Evolutionary conservation across 2,888 invertebrate species (phyloP).

Genomic region (Lasius platythorax): DNA sequence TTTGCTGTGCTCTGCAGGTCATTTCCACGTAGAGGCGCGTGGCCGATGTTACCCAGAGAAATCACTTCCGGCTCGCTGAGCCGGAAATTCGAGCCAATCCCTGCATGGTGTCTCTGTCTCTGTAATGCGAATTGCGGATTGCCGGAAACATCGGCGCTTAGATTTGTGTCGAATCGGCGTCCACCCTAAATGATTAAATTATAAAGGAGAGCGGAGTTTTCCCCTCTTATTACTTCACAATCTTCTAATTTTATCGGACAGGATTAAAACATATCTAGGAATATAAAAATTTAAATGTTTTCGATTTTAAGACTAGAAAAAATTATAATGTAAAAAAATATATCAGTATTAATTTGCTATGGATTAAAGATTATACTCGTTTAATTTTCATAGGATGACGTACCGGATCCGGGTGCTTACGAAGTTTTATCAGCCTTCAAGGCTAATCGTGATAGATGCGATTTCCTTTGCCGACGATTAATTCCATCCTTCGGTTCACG

Average conservation of each 20-base stretch:
- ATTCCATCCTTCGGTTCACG: slow-evolving; percentile 69
- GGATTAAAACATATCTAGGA: slow-evolving; percentile 1
- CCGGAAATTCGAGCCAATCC: slow-evolving; percentile 79
- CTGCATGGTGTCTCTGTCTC: slow-evolving; percentile 59
- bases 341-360: not conserved
- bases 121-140: slow-evolving; percentile 58
- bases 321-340: not conserved
- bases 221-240: not conserved
- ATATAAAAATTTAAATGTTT: slow-evolving; percentile 28
- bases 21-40: slow-evolving; percentile 77
- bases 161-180: slow-evolving; percentile 55
- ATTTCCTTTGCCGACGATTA: slow-evolving; percentile 58
- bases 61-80: slow-evolving; percentile 79
- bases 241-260: not conserved
- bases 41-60: slow-evolving; percentile 74
- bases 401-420: slow-evolving; percentile 72
- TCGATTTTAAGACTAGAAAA: slow-evolving; percentile 15
- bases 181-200: slow-evolving; percentile 53
- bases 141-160: slow-evolving; percentile 54
- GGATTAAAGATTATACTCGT: slow-evolving; percentile 28
- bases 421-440: slow-evolving; percentile 73
- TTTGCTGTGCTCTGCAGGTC: slow-evolving; percentile 75
- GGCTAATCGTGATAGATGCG: slow-evolving; percentile 71
- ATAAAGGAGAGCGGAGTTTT: slow-evolving; percentile 32
- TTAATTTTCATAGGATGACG: slow-evolving; percentile 63